Evolutionary conservation across 2,113 vertebrate species (phyloP).

Genomic region (Myrmecobius fasciatus): DNA sequence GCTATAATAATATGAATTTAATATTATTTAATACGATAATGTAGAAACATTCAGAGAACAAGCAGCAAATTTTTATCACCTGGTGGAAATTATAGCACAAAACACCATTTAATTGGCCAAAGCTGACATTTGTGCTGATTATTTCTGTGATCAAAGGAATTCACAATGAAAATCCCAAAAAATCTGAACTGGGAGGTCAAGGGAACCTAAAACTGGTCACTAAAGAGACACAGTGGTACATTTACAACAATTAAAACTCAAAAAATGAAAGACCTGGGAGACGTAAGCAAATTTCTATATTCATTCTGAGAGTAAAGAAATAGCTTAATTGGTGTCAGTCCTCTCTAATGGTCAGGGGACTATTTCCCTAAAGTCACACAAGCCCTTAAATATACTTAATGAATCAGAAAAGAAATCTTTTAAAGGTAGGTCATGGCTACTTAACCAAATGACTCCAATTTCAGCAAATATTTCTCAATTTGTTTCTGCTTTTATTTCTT

Average conservation of each 20-base stretch:
- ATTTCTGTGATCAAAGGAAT: neutral
- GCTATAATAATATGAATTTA: neutral
- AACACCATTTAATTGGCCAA: neutral
- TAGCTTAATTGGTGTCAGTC: slow-evolving; percentile 21
- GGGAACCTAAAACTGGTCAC: too few relatives aligned
- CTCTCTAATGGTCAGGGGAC: slow-evolving; percentile 38
- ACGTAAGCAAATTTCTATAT: neutral
- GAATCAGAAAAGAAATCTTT: neutral
- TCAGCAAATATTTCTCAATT: neutral
- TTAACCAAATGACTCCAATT: neutral
- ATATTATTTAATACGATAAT: neutral
- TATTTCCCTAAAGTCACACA: slow-evolving; percentile 47
- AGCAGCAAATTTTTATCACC: neutral
- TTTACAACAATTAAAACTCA: neutral
- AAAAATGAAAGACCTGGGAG: too few relatives aligned
- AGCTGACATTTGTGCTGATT: neutral
- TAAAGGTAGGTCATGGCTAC: slow-evolving; percentile 2
- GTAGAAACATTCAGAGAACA: neutral
- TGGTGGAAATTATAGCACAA: neutral
- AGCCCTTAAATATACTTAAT: slow-evolving; percentile 40
- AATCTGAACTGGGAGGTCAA: neutral
- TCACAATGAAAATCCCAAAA: neutral
- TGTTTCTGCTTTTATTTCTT: neutral
- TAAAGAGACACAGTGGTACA: neutral
- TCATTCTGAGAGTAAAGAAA: neutral